Percentiles rank a stretch among this genome's conserved stretches.
Evolutionary conservation across 2,113 vertebrate genomes (phyloP).

Genomic region (Siniperca knerii): DNA sequence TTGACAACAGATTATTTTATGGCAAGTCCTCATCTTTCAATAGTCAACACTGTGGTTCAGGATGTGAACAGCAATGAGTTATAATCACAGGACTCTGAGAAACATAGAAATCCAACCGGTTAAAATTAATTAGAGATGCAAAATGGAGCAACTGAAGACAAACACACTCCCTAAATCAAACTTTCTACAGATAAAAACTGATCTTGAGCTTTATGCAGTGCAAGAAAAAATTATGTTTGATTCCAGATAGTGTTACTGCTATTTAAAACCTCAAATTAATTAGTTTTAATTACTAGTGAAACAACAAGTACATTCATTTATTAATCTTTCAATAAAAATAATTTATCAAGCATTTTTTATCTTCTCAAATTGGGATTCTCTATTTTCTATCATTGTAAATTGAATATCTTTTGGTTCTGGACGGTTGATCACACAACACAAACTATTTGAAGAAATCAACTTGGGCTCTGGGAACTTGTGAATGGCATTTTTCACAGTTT

Average conservation of each 20-base stretch:
- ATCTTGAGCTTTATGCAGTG: neutral
- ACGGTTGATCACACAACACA: too few species aligned
- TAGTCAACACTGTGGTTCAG: slow-evolving; percentile 70
- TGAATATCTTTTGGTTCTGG: too few species aligned
- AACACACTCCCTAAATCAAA: neutral
- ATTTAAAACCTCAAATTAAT: too few species aligned
- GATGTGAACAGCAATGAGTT: slow-evolving; percentile 80
- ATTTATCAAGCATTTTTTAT: too few species aligned
- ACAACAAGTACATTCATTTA: too few species aligned
- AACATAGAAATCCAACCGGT: neutral
- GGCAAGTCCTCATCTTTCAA: slow-evolving; percentile 66
- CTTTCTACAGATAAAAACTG: neutral
- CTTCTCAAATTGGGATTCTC: too few species aligned
- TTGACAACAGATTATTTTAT: neutral
- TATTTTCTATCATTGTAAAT: too few species aligned
- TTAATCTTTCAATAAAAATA: too few species aligned
- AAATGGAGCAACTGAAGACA: neutral
- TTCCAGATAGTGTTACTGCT: neutral
- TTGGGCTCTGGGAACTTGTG: too few species aligned
- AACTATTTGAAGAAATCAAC: too few species aligned
- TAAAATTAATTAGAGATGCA: neutral
- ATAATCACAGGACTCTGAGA: slow-evolving; percentile 71
- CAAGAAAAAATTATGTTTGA: neutral
- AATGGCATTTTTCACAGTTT: too few species aligned
- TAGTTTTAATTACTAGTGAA: too few species aligned